Base-by-base conservation (phyloP, 1,140 invertebrate genomes). In the Cecropterus lyciades region DNA sequence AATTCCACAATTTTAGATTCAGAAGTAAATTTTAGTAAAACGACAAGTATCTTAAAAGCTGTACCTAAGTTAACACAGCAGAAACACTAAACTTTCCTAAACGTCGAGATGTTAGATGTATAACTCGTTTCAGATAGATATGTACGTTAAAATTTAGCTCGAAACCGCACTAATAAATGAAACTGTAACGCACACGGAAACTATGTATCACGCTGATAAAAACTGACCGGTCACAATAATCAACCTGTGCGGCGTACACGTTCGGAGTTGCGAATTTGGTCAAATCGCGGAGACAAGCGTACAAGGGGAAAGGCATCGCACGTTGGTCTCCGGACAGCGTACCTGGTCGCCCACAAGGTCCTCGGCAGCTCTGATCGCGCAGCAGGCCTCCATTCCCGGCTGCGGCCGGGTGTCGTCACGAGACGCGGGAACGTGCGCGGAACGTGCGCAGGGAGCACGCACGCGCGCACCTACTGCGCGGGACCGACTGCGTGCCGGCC, bases 321-420 rank as follows among this genome's bases (percentile, higher is more conserved):
- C 40, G 43, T 16, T 48, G 37, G 52, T 14, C 17, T n/a, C 13
- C 15, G 57, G 55, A 52, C 20, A 45, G 55, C 70, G 80, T 89
- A 89, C 87, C 87, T 89, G 85, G 85, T 89, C 87, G 77, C 87
- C 87, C 82, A 79, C 84, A 67, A 84, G 83, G 82, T 90, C 84
- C 84, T 89, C 84, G 79, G 77, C 81, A 81, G 77, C 74, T 80
- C 77, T 80, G 79, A 81, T 77, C 72, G 84, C 81, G 76, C 83
- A 83, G 79, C 82, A 85, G 81, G 84, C 74, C 87, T 87, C 85
- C 85, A 87, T 87, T 69, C 85, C 84, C 85, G 84, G 85, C 84
- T 70, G 66, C 60, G 75, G 78, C 79, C 81, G 84, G 80, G 76
- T 52, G 68, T 71, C 56, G 67, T 52, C 40, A 45, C 40, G 55